Conservation (phyloP, 1,140 invertebrate species). For the Drosophila kohkoa region DNA sequence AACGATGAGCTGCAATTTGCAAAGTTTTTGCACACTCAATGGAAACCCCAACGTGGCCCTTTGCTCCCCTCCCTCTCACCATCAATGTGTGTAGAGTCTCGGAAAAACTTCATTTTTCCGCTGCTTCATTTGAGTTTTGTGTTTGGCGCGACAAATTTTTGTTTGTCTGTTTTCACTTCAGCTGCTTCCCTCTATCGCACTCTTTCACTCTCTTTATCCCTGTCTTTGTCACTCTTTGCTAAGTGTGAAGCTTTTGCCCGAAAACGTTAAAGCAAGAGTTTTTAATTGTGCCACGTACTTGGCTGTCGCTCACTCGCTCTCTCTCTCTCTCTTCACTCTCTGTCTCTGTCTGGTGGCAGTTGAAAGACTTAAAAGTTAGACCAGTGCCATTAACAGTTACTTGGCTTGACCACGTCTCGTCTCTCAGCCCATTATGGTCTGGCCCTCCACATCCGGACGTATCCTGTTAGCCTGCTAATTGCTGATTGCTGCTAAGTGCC, state of each 20-base stretch:
- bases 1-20: conserved; percentile 80
- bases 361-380: conserved; percentile 46
- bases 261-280: conserved; percentile 47
- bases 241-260: conserved; percentile 19
- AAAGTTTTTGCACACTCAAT: conserved; percentile 73
- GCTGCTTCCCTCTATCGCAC: conserved; percentile 14
- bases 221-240: not conserved
- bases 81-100: conserved; percentile 33
- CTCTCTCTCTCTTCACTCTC: conserved; percentile 13
- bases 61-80: not conserved
- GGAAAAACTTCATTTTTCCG: conserved; percentile 79
- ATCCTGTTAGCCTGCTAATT: conserved; percentile 46
- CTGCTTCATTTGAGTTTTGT: conserved; percentile 69
- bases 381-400: conserved; percentile 49
- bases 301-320: conserved; percentile 18
- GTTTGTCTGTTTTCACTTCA: conserved; percentile 17
- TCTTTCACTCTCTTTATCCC: not conserved
- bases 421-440: not conserved
- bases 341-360: conserved; percentile 25
- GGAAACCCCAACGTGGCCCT: conserved; percentile 1
- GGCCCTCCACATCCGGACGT: conserved; percentile 1
- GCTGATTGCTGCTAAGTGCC: conserved; percentile 76
- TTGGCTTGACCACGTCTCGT: conserved; percentile 26
- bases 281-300: conserved; percentile 55
- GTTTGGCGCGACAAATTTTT: conserved; percentile 65